Base-by-base conservation (phyloP, 1,140 invertebrate genomes). In the Meloidogyne hapla region DNA sequence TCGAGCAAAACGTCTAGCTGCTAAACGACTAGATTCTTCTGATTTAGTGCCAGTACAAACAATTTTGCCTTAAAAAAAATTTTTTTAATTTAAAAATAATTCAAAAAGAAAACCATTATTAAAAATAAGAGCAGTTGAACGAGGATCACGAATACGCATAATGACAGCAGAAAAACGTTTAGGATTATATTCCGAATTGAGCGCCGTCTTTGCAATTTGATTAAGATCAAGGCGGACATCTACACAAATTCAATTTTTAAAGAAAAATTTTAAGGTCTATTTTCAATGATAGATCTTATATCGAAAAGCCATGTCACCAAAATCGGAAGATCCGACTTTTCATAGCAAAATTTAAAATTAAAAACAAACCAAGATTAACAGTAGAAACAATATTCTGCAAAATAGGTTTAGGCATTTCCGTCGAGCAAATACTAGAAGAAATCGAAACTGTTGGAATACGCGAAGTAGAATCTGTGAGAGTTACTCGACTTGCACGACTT, bases 91-190 rank as follows among this genome's bases (percentile, higher is more conserved):
- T n/a, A n/a, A n/a, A n/a, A n/a, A 56, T 56, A 56, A 56, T 6
- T 56, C 1, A 6, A n/a, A n/a, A 56, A 56, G 15, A 56, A 56
- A 56, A 56, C 48, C 97, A 1, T 97, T 99, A 88, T 96, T 99
- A 87, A 99, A 99, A 80, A 99, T 99, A 10, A 99, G 89, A 15
- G 97, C 97, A 28, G 97, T 99, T 1, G 97, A 99, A 81, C 97
- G 90, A 0, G 97, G 97, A 87, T 99, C 95, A 87, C 96, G 90
- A 85, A 99, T 99, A 87, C 97, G 90, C 96, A 99, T 99, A 74
- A 99, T 99, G 0, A 99, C 96, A 78, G 96, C 97, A 69, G 97
- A 96, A 91, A 99, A 99, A 88, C 97, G 92, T 89, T 99, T 99
- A 56, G 48, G 48, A 56, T 56, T 56, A 84, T 99, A 99, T 89